These are phyloP conservation scores for Phoebastria nigripes DNA, from an alignment of 2,797 vertebrate genomes.

Conservation along the genomic window DNA sequence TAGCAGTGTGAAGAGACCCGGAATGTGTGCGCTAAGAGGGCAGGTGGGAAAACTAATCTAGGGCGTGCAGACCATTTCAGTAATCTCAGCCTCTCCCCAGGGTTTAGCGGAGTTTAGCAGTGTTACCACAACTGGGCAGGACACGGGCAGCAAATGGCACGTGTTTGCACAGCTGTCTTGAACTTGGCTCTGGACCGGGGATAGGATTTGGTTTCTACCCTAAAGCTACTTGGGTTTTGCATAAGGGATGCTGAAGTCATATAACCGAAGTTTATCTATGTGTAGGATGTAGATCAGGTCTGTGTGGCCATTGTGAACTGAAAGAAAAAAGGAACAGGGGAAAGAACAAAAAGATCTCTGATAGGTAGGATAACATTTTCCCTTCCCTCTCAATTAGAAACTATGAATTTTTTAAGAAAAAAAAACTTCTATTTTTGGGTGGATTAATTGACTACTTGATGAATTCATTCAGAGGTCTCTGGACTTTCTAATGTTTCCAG, in stretches of 20 bases:
- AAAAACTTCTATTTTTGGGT: neutral
- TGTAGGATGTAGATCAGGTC: neutral
- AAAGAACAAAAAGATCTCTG: neutral
- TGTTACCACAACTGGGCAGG: neutral
- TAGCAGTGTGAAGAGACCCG: rapidly evolving
- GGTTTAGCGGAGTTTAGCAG: rapidly evolving
- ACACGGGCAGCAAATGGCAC: neutral
- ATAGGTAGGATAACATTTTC: neutral
- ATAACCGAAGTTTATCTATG: neutral
- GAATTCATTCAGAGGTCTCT: neutral
- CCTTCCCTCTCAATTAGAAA: neutral
- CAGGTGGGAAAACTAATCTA: neutral
- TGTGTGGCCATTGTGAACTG: neutral
- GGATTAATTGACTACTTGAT: neutral
- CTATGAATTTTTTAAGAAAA: neutral
- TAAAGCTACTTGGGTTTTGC: neutral
- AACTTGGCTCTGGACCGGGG: neutral
- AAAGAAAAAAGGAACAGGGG: neutral
- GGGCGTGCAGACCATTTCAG: rapidly evolving
- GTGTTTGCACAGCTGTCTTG: neutral
- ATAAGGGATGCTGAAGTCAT: neutral
- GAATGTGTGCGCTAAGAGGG: neutral
- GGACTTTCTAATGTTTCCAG: neutral
- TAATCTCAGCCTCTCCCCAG: too few species aligned
- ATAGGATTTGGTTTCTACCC: neutral